Evolutionary conservation across 2,888 invertebrate genomes (phyloP), one percentile per base, ranked within the genome.

Genomic region (Pseudoips prasinana): DNA sequence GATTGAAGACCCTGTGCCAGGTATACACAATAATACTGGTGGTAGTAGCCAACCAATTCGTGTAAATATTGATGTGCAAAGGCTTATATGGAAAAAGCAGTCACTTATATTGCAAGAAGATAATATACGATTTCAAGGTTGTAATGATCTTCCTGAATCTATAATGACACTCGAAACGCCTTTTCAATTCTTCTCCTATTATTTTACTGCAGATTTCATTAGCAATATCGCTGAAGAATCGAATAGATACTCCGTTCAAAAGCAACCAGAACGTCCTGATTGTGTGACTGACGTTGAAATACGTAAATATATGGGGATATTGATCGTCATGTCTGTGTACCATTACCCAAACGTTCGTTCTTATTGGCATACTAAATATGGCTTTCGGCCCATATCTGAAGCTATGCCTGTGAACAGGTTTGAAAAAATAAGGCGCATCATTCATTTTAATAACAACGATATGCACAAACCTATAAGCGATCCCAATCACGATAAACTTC

Each of bases 401-500:
- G 39, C 32, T 7, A 50, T 54, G 50, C 42, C 47, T 4, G 46
- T 50, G 32, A 51, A 46, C 31, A 27, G 39, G 25, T 54, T 48
- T 41, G 38, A 51, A 22, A 25, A 32, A 24, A 22, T 39, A 25
- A 29, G 29, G 23, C 26, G 22, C 18, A 36, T 36, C 18, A 54
- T n/a, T n/a, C n/a, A n/a, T n/a, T n/a, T n/a, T n/a, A n/a, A n/a
- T n/a, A n/a, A n/a, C n/a, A n/a, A n/a, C n/a, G n/a, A n/a, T n/a
- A n/a, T n/a, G n/a, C n/a, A n/a, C n/a, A n/a, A n/a, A n/a, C n/a
- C n/a, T n/a, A n/a, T n/a, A n/a, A n/a, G n/a, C n/a, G n/a, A n/a
- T n/a, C n/a, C n/a, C n/a, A n/a, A n/a, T n/a, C n/a, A n/a, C n/a
- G n/a, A n/a, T n/a, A n/a, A n/a, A n/a, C n/a, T n/a, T n/a, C n/a